phyloP scores from a whole-genome alignment of 2,888 invertebrate species.

The Balanococcus diminutus region DNA sequence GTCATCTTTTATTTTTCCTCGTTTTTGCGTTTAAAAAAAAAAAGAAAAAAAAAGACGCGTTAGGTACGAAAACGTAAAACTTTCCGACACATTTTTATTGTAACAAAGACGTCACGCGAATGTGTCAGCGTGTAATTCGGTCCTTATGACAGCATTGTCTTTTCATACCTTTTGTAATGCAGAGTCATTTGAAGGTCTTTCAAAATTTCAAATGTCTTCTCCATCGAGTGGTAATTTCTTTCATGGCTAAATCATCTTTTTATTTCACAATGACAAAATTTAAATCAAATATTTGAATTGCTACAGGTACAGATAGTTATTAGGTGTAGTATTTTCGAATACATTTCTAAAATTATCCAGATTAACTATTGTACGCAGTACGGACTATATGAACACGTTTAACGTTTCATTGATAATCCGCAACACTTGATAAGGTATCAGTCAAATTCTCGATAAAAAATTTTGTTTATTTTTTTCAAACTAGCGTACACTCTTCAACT shows the following conservation, averaged over 20 bases:
- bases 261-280: neutral
- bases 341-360: neutral
- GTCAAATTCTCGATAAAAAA: neutral
- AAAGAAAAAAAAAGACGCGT: too few relatives aligned
- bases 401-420: slow-evolving; percentile 15
- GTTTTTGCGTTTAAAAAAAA: neutral
- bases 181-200: neutral
- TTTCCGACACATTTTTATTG: too few relatives aligned
- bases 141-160: neutral
- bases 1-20: neutral
- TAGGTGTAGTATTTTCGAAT: neutral
- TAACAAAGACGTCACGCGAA: too few relatives aligned
- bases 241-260: neutral
- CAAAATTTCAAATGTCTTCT: neutral
- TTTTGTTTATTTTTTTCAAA: slow-evolving; percentile 10
- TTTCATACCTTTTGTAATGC: neutral
- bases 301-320: neutral
- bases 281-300: neutral
- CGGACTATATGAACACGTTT: neutral
- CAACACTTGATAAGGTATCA: neutral
- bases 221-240: neutral
- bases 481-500: neutral
- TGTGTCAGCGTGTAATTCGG: neutral
- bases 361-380: neutral
- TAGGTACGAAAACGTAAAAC: too few relatives aligned